Evolutionary conservation across 2,113 vertebrate species (phyloP).

Genomic region (Actenoides hombroni): DNA sequence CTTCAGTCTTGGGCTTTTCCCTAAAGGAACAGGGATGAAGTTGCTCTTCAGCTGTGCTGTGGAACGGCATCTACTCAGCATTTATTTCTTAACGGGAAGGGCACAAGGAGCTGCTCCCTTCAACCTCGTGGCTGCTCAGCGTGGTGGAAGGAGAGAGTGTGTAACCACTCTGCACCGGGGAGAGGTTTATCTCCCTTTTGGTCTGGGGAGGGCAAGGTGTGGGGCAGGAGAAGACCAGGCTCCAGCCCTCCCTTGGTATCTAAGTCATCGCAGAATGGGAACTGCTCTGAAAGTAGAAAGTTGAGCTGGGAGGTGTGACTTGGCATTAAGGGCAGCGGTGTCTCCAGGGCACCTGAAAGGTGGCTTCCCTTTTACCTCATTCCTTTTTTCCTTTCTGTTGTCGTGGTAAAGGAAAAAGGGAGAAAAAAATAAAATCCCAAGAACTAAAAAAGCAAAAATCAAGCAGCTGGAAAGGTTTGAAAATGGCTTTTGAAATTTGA

Average conservation of each 20-base stretch:
- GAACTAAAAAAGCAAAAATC: background rate
- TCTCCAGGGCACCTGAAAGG: background rate
- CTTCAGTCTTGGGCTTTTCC: background rate
- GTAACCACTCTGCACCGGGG: background rate
- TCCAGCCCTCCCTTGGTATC: background rate
- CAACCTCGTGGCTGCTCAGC: fast-evolving
- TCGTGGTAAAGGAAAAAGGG: background rate
- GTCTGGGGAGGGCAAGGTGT: background rate
- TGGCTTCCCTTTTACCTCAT: background rate
- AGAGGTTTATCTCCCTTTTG: background rate
- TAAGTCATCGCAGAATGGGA: background rate
- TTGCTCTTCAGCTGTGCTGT: background rate
- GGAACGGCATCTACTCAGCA: background rate
- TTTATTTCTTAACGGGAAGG: background rate
- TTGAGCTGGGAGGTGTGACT: background rate
- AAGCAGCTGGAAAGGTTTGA: background rate
- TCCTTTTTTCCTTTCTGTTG: background rate
- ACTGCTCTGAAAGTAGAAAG: background rate
- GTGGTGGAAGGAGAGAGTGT: background rate
- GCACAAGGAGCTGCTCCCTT: background rate
- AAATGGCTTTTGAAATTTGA: background rate
- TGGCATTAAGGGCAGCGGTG: background rate
- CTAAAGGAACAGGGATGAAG: background rate
- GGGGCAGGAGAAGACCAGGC: background rate
- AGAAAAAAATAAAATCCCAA: background rate